Evolutionary conservation across 2,797 vertebrate species (phyloP).

Genomic region (Antrozous pallidus): DNA sequence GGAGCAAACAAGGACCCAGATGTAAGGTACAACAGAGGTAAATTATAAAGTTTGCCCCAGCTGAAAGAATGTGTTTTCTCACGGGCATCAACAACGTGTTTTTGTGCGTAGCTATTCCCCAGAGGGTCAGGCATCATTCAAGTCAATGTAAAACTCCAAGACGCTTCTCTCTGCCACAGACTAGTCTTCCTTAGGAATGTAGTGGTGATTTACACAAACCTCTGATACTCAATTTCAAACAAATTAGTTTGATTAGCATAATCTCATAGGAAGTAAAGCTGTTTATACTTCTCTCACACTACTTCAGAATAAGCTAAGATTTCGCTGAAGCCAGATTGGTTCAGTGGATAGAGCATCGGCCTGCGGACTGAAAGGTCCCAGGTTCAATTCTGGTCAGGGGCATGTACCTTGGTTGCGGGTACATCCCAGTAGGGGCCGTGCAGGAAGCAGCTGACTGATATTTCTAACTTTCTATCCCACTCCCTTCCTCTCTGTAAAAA

Average conservation of each 20-base stretch:
- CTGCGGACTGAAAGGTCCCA: no score
- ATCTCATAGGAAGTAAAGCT: background rate
- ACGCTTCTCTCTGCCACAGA: background rate
- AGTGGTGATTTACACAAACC: background rate
- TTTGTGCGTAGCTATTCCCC: background rate
- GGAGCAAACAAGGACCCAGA: background rate
- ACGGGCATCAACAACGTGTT: background rate
- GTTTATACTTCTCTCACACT: background rate
- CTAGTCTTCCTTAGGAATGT: background rate
- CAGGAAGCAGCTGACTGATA: no score
- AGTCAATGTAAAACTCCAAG: background rate
- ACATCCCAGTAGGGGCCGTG: no score
- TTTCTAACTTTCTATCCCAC: no score
- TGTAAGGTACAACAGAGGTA: background rate
- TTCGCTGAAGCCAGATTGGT: no score
- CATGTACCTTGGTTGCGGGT: no score
- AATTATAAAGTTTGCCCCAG: background rate
- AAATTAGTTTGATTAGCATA: background rate
- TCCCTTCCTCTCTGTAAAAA: no score
- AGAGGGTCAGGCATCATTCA: background rate
- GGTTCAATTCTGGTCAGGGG: no score
- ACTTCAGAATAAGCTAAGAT: background rate
- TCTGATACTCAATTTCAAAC: background rate
- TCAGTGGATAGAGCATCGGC: no score
- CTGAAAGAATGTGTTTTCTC: background rate